Evolutionary conservation across 2,797 vertebrate species (phyloP).

Genomic region (Carduelis carduelis): DNA sequence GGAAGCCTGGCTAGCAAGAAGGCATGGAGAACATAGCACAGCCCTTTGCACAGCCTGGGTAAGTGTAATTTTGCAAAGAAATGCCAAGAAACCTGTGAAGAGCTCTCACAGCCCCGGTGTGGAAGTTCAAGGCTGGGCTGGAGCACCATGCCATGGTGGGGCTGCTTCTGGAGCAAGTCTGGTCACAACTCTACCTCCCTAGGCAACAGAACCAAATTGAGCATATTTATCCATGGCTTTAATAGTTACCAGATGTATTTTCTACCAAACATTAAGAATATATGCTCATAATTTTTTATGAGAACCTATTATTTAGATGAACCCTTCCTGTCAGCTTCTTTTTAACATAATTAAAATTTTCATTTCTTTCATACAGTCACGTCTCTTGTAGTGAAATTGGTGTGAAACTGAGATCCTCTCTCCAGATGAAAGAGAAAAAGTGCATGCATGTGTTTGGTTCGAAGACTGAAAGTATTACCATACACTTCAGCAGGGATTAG

Average conservation of each 20-base stretch:
- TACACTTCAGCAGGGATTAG: neutral
- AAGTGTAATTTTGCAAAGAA: neutral
- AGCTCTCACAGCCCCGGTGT: rapidly evolving
- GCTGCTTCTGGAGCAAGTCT: neutral
- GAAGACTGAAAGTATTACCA: neutral
- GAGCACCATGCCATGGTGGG: rapidly evolving
- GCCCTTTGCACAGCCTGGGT: neutral
- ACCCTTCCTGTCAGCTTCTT: neutral
- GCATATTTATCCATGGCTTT: neutral
- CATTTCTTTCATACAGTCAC: neutral
- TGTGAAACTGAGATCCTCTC: neutral
- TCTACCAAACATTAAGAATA: neutral
- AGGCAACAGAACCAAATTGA: neutral
- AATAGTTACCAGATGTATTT: neutral
- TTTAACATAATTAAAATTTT: neutral
- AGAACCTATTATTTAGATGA: neutral
- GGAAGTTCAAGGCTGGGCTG: neutral
- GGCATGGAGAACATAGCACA: neutral
- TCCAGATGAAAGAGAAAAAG: neutral
- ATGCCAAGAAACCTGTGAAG: neutral
- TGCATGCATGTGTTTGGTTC: neutral
- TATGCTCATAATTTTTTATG: neutral
- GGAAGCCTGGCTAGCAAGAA: neutral
- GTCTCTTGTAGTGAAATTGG: neutral
- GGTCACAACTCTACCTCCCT: neutral